Percentiles rank a stretch among this genome's conserved stretches.
These are phyloP conservation scores for Acrobasis suavella DNA, from an alignment of 2,888 invertebrate genomes.

Conservation along the genomic window DNA sequence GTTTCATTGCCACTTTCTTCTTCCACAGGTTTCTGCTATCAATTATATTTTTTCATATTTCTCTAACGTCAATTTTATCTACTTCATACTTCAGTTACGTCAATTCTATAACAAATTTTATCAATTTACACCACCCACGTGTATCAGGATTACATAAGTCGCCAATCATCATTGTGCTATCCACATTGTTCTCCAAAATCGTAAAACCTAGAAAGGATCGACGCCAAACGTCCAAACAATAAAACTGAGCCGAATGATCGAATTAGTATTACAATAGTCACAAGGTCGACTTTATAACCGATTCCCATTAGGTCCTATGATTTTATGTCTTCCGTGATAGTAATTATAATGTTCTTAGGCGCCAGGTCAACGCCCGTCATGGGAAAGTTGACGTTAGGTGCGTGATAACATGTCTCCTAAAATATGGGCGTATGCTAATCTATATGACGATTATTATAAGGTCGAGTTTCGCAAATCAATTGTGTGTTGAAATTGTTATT, in stretches of 20 bases:
- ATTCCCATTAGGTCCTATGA: conserved; percentile 16
- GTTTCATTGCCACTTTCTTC: too few relatives aligned
- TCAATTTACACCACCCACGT: too few relatives aligned
- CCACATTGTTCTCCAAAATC: conserved; percentile 11
- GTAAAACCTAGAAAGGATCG: conserved; percentile 13
- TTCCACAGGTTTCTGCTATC: too few relatives aligned
- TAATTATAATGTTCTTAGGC: conserved; percentile 21
- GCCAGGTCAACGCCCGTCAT: conserved; percentile 52
- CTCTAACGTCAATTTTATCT: too few relatives aligned
- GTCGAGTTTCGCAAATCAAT: conserved; percentile 15
- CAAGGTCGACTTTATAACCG: conserved; percentile 19
- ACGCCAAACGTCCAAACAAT: conserved; percentile 11
- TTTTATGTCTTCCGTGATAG: conserved; percentile 24
- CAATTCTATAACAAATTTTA: too few relatives aligned
- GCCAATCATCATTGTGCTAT: conserved; percentile 10
- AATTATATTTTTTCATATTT: too few relatives aligned
- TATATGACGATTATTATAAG: conserved; percentile 4
- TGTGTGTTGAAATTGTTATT: background rate
- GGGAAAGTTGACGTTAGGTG: conserved; percentile 38
- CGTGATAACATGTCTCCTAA: conserved; percentile 29
- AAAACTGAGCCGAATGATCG: conserved; percentile 8
- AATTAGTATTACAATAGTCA: conserved; percentile 20
- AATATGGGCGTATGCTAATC: conserved; percentile 2
- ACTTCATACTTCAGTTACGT: too few relatives aligned
- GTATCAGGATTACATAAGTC: background rate